These are phyloP conservation scores for Pterocles gutturalis DNA, from an alignment of 2,113 vertebrate genomes.

Conservation along the genomic window DNA sequence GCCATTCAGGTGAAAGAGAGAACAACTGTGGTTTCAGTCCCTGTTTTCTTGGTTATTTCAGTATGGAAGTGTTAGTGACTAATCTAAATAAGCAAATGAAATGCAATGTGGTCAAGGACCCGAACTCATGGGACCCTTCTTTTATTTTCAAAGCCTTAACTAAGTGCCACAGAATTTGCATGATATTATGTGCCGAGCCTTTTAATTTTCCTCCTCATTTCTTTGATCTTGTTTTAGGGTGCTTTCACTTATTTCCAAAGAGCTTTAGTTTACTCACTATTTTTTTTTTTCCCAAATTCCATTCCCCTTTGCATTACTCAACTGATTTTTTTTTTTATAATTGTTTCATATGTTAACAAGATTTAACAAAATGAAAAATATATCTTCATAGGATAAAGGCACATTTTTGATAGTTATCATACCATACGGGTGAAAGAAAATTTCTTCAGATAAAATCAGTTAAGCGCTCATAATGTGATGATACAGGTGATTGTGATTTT, in stretches of 20 bases:
- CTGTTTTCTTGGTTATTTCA: neutral
- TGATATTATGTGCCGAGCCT: fast-evolving
- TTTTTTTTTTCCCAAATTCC: neutral
- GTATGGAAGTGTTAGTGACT: neutral
- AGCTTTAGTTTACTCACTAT: neutral
- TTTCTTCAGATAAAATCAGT: neutral
- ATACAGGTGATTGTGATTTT: conserved; percentile 28
- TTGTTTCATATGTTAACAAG: neutral
- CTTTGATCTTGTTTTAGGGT: neutral
- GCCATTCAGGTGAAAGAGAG: neutral
- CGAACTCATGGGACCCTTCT: fast-evolving
- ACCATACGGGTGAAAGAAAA: neutral
- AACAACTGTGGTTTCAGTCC: neutral
- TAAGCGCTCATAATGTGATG: conserved; percentile 12
- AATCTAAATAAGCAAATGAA: neutral
- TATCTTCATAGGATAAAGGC: neutral
- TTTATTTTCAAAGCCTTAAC: neutral
- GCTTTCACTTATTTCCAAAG: neutral
- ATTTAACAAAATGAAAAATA: neutral
- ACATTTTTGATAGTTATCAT: neutral
- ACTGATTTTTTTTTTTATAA: neutral
- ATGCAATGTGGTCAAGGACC: neutral
- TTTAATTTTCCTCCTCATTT: neutral
- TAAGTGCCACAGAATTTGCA: neutral
- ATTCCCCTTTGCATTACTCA: neutral